Percentiles rank a stretch among this genome's conserved stretches.
phyloP scores from a whole-genome alignment of 2,888 invertebrate species.

The Calameuta pallipes region DNA sequence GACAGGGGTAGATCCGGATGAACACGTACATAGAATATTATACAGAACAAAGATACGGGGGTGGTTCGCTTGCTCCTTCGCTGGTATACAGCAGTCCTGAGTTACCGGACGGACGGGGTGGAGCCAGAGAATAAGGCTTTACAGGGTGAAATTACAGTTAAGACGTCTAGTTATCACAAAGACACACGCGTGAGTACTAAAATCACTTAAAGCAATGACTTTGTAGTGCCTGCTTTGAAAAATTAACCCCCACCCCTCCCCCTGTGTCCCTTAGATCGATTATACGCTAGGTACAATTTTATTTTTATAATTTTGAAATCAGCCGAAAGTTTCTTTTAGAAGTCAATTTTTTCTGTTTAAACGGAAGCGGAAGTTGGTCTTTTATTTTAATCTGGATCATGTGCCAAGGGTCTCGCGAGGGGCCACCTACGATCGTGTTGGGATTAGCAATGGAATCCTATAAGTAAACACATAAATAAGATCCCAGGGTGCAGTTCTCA shows the following conservation, averaged over 20 bases:
- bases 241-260: background rate
- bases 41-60: conserved; percentile 9
- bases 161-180: background rate
- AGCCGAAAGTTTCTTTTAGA: background rate
- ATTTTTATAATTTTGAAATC: too few relatives aligned
- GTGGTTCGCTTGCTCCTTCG: background rate
- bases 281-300: too few relatives aligned
- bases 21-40: conserved; percentile 11
- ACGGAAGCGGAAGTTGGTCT: background rate
- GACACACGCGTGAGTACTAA: background rate
- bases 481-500: conserved; percentile 5
- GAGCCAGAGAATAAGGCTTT: conserved; percentile 24
- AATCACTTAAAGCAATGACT: background rate
- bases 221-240: background rate
- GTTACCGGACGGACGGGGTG: conserved; percentile 28
- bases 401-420: background rate
- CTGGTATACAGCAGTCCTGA: background rate
- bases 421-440: conserved; percentile 18
- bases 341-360: background rate
- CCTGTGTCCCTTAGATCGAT: too few relatives aligned
- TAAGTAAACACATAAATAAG: conserved; percentile 22
- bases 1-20: conserved; percentile 14
- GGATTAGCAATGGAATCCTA: conserved; percentile 22
- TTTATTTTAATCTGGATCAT: background rate
- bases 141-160: conserved; percentile 24